phyloP scores from a whole-genome alignment of 1,140 invertebrate species.

The Drosophila ambigua region DNA sequence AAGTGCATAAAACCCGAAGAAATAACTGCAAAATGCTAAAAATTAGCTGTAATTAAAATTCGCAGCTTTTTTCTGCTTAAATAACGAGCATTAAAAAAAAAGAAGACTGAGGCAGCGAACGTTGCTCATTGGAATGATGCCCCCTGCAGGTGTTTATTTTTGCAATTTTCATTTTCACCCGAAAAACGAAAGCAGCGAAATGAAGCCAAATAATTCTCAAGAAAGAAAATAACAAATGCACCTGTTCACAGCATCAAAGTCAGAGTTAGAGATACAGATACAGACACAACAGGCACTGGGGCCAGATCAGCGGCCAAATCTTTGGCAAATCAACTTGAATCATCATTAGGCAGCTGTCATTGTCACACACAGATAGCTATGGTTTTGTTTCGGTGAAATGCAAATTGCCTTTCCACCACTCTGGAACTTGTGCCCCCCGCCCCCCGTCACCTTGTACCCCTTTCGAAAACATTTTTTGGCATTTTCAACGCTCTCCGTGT shows the following conservation, averaged over 20 bases:
- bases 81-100: conserved; percentile 45
- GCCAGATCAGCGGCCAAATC: conserved; percentile 48
- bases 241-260: conserved; percentile 47
- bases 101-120: conserved; percentile 68
- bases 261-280: conserved; percentile 2
- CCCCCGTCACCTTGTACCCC: not conserved
- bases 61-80: conserved; percentile 34
- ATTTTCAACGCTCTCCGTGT: conserved; percentile 44
- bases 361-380: conserved; percentile 41
- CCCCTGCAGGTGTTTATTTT: conserved; percentile 59
- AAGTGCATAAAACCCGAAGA: conserved; percentile 23
- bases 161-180: conserved; percentile 67
- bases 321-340: conserved; percentile 59
- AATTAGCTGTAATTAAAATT: conserved; percentile 56
- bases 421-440: not conserved
- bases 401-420: conserved; percentile 69
- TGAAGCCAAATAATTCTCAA: conserved; percentile 26
- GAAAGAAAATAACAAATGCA: conserved; percentile 50
- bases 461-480: conserved; percentile 35
- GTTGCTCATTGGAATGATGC: conserved; percentile 29
- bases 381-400: conserved; percentile 59
- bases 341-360: conserved; percentile 65
- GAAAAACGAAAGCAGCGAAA: conserved; percentile 45
- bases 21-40: conserved; percentile 26
- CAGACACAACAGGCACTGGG: conserved; percentile 18